phyloP scores from a whole-genome alignment of 2,888 invertebrate species.

The Hoplodrina blanda region DNA sequence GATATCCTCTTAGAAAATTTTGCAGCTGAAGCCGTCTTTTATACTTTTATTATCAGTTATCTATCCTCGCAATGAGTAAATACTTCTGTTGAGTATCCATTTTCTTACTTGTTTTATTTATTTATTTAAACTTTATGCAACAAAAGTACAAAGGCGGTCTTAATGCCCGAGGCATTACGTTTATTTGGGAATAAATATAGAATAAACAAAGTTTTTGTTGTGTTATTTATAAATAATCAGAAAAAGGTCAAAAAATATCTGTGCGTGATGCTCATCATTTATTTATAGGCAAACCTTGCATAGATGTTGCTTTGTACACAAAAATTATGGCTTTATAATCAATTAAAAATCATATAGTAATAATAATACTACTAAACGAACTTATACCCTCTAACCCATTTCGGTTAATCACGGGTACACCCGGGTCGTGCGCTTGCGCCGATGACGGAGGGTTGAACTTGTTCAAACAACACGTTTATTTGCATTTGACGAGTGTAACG shows the following conservation, averaged over 20 bases:
- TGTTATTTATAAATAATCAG: no score
- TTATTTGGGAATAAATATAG: neutral
- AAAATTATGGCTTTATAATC: neutral
- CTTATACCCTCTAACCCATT: constrained; percentile 38
- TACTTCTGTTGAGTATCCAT: neutral
- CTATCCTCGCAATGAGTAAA: constrained; percentile 29
- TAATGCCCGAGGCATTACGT: no score
- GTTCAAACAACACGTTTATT: constrained; percentile 83
- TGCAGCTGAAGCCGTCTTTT: constrained; percentile 53
- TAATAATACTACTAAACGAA: constrained; percentile 22
- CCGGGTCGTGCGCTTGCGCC: constrained; percentile 52
- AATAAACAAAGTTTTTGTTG: no score
- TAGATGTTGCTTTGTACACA: no score
- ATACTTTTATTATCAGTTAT: constrained; percentile 23
- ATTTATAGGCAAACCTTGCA: no score
- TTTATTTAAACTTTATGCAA: no score
- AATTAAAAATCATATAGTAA: neutral
- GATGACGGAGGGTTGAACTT: constrained; percentile 71
- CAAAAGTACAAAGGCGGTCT: no score
- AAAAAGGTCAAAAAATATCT: no score
- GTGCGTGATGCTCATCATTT: no score
- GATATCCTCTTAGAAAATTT: constrained; percentile 50
- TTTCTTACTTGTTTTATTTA: constrained; percentile 6
- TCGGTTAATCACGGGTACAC: constrained; percentile 52
- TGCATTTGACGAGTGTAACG: constrained; percentile 82